Percentiles rank a stretch among this genome's conserved stretches.
Evolutionary conservation across 2,113 vertebrate species (phyloP).

Genomic region (Corythaixoides concolor): DNA sequence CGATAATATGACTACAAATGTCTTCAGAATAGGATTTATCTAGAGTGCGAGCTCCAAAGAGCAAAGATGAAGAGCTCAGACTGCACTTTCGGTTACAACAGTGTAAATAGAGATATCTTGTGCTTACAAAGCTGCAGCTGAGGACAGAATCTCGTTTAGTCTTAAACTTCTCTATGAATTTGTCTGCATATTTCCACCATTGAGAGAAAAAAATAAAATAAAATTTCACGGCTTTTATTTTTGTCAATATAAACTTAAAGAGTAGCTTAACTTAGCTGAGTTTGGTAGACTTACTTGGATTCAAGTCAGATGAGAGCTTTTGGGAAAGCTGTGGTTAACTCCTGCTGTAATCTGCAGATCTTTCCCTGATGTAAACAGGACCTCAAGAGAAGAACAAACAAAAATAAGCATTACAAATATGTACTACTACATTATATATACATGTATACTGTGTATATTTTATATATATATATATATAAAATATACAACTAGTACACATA

Average conservation of each 20-base stretch:
- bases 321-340: background rate
- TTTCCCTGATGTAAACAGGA: background rate
- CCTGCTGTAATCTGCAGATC: conserved; percentile 7
- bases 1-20: background rate
- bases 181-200: background rate
- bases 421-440: too few species aligned
- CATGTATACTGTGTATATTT: too few species aligned
- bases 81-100: background rate
- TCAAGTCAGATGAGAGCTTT: background rate
- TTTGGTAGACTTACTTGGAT: background rate
- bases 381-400: conserved; percentile 20
- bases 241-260: background rate
- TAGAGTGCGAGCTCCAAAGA: background rate
- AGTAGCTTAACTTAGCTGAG: background rate
- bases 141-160: background rate
- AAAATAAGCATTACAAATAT: background rate
- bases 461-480: too few species aligned
- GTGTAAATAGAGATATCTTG: background rate
- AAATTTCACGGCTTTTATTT: background rate
- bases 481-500: background rate
- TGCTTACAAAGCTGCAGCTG: background rate
- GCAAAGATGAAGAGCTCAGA: background rate
- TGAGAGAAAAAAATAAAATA: background rate
- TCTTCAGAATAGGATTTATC: background rate
- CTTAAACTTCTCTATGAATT: background rate